phyloP scores from a whole-genome alignment of 2,888 invertebrate species.

The Chalcis sispes region DNA sequence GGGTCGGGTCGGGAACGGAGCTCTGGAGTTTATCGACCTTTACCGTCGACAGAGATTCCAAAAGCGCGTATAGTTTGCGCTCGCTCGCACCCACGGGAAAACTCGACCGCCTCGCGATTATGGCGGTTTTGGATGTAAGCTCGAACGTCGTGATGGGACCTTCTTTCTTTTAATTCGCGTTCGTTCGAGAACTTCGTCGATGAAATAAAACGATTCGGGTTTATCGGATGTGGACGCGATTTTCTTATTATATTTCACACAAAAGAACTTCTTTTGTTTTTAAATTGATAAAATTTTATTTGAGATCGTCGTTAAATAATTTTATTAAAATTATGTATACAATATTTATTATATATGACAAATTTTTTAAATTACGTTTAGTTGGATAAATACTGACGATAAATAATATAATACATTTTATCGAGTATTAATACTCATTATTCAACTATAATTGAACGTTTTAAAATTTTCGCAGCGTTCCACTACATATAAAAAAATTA shows the following conservation, averaged over 20 bases:
- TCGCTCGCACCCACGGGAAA: slow-evolving; percentile 23
- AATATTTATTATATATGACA: too few species aligned
- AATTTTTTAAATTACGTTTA: too few species aligned
- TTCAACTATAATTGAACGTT: too few species aligned
- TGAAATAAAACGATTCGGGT: slow-evolving; percentile 42
- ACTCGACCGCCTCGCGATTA: slow-evolving; percentile 26
- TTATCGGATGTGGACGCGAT: not conserved
- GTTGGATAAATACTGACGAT: too few species aligned
- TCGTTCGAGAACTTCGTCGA: not conserved
- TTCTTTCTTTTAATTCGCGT: not conserved
- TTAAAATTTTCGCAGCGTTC: too few species aligned
- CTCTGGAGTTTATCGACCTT: slow-evolving; percentile 46
- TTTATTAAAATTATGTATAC: too few species aligned
- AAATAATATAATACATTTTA: too few species aligned
- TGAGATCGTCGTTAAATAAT: not conserved
- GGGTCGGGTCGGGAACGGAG: slow-evolving; percentile 32
- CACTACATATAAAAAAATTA: too few species aligned
- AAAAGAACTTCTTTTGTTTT: not conserved
- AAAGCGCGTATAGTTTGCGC: slow-evolving; percentile 28
- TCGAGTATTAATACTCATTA: too few species aligned
- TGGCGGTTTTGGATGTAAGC: slow-evolving; percentile 20
- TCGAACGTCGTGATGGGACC: not conserved
- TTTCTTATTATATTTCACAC: too few species aligned
- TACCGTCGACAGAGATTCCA: not conserved
- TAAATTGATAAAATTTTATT: not conserved